Percentiles rank a stretch among this genome's conserved stretches.
These are phyloP conservation scores for Lordiphosa andalusiaca DNA, from an alignment of 2,888 invertebrate species.

Conservation along the genomic window DNA sequence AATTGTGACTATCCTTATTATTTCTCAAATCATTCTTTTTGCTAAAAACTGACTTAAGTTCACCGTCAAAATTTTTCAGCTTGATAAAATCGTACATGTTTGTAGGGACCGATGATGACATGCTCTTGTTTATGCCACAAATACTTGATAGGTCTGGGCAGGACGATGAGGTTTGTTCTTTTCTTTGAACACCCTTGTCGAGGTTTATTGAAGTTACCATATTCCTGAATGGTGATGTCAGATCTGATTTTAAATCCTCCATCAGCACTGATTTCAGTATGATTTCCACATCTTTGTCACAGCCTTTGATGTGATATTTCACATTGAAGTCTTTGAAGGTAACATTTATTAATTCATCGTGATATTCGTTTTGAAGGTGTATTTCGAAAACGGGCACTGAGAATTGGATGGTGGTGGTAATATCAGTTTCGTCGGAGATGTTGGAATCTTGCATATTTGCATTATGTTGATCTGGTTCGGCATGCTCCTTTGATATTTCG, in stretches of 20 bases:
- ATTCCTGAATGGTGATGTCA: constrained; percentile 89
- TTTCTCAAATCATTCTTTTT: constrained; percentile 49
- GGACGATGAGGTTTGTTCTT: constrained; percentile 59
- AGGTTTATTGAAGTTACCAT: constrained; percentile 85
- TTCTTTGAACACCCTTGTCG: constrained; percentile 47
- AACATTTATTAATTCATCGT: constrained; percentile 91
- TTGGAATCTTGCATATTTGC: constrained; percentile 20
- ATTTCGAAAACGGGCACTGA: constrained; percentile 88
- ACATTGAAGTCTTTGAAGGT: constrained; percentile 91
- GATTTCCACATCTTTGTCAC: constrained; percentile 88
- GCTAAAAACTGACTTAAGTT: constrained; percentile 25
- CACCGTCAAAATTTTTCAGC: constrained; percentile 73
- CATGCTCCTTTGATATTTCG: constrained; percentile 23
- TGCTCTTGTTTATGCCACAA: constrained; percentile 53
- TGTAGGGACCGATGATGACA: constrained; percentile 83
- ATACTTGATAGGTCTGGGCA: constrained; percentile 67
- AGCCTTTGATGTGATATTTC: constrained; percentile 85
- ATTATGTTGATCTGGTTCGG: constrained; percentile 27
- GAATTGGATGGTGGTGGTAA: constrained; percentile 82
- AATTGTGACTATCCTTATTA: constrained; percentile 82
- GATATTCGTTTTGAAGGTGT: constrained; percentile 87
- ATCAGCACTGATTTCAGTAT: constrained; percentile 92
- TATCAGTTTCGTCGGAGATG: constrained; percentile 28
- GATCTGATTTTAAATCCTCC: constrained; percentile 92
- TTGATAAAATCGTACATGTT: constrained; percentile 83